Percentiles rank a stretch among this genome's conserved stretches.
These are phyloP conservation scores for Gadopsis bispinosus DNA, from an alignment of 2,797 vertebrate species.

Conservation along the genomic window DNA sequence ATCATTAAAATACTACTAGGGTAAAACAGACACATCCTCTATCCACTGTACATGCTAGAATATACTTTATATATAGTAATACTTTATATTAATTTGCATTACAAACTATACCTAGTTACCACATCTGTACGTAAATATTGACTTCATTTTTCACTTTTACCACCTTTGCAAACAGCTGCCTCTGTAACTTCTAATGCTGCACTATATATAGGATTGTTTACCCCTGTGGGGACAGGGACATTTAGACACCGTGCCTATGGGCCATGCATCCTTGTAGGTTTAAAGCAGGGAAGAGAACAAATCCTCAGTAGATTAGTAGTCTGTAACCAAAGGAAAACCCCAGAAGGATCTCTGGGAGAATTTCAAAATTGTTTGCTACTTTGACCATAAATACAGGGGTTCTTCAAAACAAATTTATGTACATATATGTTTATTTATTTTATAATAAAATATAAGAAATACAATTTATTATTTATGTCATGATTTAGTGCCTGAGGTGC, in stretches of 20 bases:
- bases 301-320: slow-evolving; percentile 32
- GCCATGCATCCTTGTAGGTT: slow-evolving; percentile 32
- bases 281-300: slow-evolving; percentile 32
- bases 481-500: slow-evolving; percentile 9
- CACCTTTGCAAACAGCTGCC: slow-evolving; percentile 17
- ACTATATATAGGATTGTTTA: slow-evolving; percentile 33
- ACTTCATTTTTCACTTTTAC: slow-evolving; percentile 9
- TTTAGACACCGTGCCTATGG: slow-evolving; percentile 31
- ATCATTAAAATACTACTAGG: background rate
- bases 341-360: slow-evolving; percentile 28
- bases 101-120: background rate
- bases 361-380: slow-evolving; percentile 26
- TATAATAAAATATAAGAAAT: slow-evolving; percentile 15
- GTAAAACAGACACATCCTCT: background rate
- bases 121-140: background rate
- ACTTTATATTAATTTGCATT: background rate
- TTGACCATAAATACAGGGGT: slow-evolving; percentile 18
- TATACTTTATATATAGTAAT: background rate
- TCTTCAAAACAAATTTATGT: slow-evolving; percentile 19
- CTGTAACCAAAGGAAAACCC: slow-evolving; percentile 21
- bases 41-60: background rate
- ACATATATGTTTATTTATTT: background rate
- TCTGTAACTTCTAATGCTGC: slow-evolving; percentile 19
- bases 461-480: slow-evolving; percentile 4
- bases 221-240: slow-evolving; percentile 37